Evolutionary conservation across 92 coral and sea anemone species (phyloP).

Genomic region (Porites rus): DNA sequence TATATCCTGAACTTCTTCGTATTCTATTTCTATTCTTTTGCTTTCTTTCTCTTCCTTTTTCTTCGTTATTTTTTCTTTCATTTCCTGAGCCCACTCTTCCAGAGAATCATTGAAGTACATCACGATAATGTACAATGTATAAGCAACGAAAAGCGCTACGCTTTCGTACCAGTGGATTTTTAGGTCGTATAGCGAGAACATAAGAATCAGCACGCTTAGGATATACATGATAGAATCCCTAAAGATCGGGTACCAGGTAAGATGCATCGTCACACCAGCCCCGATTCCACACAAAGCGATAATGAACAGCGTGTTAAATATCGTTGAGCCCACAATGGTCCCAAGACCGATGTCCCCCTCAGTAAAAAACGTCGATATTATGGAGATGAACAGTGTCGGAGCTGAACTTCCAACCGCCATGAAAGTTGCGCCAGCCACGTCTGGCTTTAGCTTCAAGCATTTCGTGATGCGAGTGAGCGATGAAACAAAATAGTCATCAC

Average conservation of each 20-base stretch:
- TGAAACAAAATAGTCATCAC: slow-evolving; percentile 97
- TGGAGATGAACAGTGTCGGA: slow-evolving; percentile 94
- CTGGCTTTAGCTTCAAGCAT: slow-evolving; percentile 91
- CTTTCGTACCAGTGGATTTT: slow-evolving; percentile 98
- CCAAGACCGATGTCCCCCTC: slow-evolving; percentile 99
- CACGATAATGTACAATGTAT: slow-evolving; percentile 80
- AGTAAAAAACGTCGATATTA: slow-evolving; percentile 94
- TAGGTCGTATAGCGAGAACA: slow-evolving; percentile 85
- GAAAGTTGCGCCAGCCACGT: slow-evolving; percentile 99
- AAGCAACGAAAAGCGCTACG: slow-evolving; percentile 74
- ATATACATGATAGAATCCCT: slow-evolving; percentile 91
- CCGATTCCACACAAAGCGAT: slow-evolving; percentile 93
- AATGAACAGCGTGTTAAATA: slow-evolving; percentile 94
- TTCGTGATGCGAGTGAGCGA: slow-evolving; percentile 89
- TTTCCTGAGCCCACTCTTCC: slow-evolving; percentile 61
- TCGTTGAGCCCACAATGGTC: slow-evolving; percentile 96
- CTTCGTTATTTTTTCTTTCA: slow-evolving; percentile 36
- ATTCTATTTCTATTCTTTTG: not conserved
- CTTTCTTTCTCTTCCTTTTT: slow-evolving; percentile 2
- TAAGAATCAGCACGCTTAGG: slow-evolving; percentile 79
- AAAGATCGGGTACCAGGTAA: slow-evolving; percentile 89
- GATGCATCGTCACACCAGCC: slow-evolving; percentile 75
- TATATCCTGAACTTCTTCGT: slow-evolving; percentile 34
- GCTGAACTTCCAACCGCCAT: slow-evolving; percentile 99
- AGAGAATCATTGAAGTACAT: slow-evolving; percentile 82